Evolutionary conservation across 2,797 vertebrate genomes (phyloP), one percentile per base, ranked within the genome.

Genomic region (Ceyx erithaca): DNA sequence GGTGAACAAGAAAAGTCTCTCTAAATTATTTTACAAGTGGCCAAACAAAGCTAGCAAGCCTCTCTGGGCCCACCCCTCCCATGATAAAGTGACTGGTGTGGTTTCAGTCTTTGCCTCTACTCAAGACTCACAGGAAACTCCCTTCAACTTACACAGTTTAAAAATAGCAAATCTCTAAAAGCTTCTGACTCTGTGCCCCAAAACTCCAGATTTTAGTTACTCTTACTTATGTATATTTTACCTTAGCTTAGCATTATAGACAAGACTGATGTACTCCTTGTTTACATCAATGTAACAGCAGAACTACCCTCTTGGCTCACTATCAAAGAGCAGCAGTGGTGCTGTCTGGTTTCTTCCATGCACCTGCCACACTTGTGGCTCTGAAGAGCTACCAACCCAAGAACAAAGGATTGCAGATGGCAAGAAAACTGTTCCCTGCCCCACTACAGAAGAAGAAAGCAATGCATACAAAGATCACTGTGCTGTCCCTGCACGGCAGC

Each of bases 361-460:
- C 52, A 61, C 55, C 52, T 77, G 40, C 51, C 9, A 7, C 7
- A 1, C 19, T 54, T 71, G 7, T 0, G 4, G 54, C 14, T 80
- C 55, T 51, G 4, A 61, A 58, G 70, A 41, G 81, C 83, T 73
- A 80, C 66, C 59, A 54, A 10, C 54, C 33, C 49, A 55, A 91
- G 81, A 91, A 86, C 86, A 93, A 92, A 93, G 80, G 61, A 45
- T 35, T 6, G 28, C 23, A 23, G 85, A 43, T 96, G 71, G 28
- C 22, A 85, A 82, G 76, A 90, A 89, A 89, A 90, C 70, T 26
- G 79, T 58, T 96, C 81, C 64, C 30, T 58, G 33, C 20, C 63
- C 54, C 33, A 49, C 2, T 16, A n/a, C 15, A 40, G 61, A 20
- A 85, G 92, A 87, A 95, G 78, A 93, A 94, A 96, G 89, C 80